Conservation (phyloP, 2,888 invertebrate genomes). For the Carpatolechia fugitivella region DNA sequence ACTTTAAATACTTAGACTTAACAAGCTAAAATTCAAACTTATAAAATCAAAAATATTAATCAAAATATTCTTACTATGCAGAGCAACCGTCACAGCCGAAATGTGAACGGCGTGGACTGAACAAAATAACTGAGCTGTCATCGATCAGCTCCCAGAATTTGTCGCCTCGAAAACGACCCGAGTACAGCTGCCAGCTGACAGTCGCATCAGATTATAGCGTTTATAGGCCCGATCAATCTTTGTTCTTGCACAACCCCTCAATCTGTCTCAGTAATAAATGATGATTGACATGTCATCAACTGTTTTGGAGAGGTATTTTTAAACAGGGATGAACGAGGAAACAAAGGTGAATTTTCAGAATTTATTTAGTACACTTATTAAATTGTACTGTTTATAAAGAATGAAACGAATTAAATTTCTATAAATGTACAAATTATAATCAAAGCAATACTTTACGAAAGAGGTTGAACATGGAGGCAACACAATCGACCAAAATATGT, state of each 20-base stretch:
- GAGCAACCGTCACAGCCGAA: constrained; percentile 2
- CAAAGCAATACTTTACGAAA: no score
- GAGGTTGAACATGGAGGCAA: no score
- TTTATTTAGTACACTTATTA: no score
- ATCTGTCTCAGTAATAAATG: constrained; percentile 29
- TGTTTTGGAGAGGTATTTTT: neutral
- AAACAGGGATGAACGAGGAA: neutral
- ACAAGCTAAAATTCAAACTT: no score
- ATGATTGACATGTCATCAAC: constrained; percentile 3
- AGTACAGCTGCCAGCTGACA: constrained; percentile 50
- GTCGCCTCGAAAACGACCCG: constrained; percentile 51
- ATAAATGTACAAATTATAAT: no score
- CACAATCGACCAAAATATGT: no score
- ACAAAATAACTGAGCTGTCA: constrained; percentile 24
- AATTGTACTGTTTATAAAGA: no score
- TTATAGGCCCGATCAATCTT: constrained; percentile 61
- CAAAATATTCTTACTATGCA: neutral
- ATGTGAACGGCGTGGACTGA: neutral
- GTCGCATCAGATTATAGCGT: constrained; percentile 49
- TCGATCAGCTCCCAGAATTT: constrained; percentile 37
- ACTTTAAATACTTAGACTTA: no score
- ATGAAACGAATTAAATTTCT: no score
- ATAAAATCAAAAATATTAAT: neutral
- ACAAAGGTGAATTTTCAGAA: no score
- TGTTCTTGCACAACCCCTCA: constrained; percentile 53